Conservation (phyloP, 2,888 invertebrate species). For the Zonitis immaculata region DNA sequence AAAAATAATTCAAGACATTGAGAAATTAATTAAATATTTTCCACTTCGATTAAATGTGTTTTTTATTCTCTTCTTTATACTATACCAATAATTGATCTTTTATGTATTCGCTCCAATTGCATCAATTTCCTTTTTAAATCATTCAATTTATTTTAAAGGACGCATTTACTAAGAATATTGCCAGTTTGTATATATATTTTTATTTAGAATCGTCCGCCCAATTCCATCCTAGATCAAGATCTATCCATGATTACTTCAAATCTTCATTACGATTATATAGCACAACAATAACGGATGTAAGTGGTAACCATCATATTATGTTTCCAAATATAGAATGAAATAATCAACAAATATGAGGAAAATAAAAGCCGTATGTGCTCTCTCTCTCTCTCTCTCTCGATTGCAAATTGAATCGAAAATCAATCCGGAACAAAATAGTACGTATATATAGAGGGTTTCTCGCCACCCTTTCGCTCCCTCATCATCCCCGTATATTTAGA, state of each 20-base stretch:
- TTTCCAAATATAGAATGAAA: too few species aligned
- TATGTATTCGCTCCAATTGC: background rate
- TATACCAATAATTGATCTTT: background rate
- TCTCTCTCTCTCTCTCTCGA: constrained; percentile 27
- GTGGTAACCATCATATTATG: too few species aligned
- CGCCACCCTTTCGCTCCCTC: constrained; percentile 17
- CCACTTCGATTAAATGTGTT: background rate
- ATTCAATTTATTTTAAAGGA: background rate
- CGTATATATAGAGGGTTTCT: too few species aligned
- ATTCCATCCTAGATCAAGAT: background rate
- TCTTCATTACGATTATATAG: background rate
- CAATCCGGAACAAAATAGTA: constrained; percentile 37
- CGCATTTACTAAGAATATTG: background rate
- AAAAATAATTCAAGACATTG: background rate
- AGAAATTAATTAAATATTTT: background rate
- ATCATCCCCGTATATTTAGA: background rate
- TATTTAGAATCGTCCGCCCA: background rate
- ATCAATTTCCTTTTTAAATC: background rate
- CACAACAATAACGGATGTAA: too few species aligned
- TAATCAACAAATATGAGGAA: background rate
- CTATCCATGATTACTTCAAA: background rate
- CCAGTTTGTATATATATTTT: background rate
- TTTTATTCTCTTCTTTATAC: too few species aligned
- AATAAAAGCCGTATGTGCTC: background rate
- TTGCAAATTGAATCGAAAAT: constrained; percentile 43